phyloP scores from a whole-genome alignment of 2,888 invertebrate genomes.

The Drosophila formosana region DNA sequence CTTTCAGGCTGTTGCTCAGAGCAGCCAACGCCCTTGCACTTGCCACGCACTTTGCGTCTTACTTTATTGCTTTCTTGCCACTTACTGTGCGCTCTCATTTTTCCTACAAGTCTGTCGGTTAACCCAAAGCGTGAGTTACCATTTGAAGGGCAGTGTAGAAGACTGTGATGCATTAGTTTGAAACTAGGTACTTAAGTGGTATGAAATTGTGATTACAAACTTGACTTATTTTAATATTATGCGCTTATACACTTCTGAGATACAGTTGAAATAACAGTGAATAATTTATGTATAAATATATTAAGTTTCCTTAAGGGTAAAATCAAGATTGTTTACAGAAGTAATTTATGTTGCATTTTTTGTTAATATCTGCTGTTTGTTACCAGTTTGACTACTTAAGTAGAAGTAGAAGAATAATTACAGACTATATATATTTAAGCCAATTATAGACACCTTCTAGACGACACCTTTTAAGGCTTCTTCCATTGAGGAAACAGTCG shows the following conservation, averaged over 20 bases:
- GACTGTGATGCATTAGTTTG: slow-evolving; percentile 1
- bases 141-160: background rate
- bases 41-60: slow-evolving; percentile 44
- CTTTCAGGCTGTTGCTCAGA: slow-evolving; percentile 59
- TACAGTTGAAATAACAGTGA: too few species aligned
- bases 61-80: slow-evolving; percentile 25
- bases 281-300: too few species aligned
- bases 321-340: too few species aligned
- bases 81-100: slow-evolving; percentile 10
- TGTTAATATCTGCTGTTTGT: too few species aligned
- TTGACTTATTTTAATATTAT: background rate
- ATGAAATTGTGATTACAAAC: background rate
- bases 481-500: too few species aligned
- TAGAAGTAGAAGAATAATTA: too few species aligned
- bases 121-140: slow-evolving; percentile 59
- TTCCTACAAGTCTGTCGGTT: slow-evolving; percentile 23
- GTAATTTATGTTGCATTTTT: too few species aligned
- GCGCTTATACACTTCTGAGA: background rate
- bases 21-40: slow-evolving; percentile 59
- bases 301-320: too few species aligned
- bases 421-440: too few species aligned
- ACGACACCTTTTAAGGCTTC: too few species aligned
- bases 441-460: too few species aligned
- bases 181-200: background rate
- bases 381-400: too few species aligned